Evolutionary conservation across 2,888 invertebrate genomes (phyloP), one percentile per base, ranked within the genome.

Genomic region (Euclidia mi): DNA sequence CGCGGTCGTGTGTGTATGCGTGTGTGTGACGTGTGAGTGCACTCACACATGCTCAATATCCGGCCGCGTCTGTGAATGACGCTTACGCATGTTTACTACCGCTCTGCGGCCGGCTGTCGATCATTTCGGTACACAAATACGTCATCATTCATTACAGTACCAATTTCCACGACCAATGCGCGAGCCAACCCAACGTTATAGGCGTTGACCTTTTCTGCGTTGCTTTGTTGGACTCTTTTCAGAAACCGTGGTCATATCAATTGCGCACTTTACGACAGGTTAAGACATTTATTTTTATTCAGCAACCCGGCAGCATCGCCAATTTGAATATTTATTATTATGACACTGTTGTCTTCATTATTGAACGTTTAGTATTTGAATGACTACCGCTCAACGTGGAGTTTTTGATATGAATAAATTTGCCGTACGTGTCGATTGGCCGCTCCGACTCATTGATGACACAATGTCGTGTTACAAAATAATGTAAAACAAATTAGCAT

Each of bases 71-170:
- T 82, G 85, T 89, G 91, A 91, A 90, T 90, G 92, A 90, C 90
- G 88, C 82, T 85, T 89, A 91, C 91, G 87, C 87, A 84, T 89
- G 90, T 91, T 91, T 92, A 91, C 92, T 92, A 91, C 87, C 78
- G 81, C 69, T 72, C 73, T 63, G 65, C 69, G 65, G 78, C 78
- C 64, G 78, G 71, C 84, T 88, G 91, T 90, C 91, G 88, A 90
- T 90, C 90, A 88, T 84, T 88, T 85, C 76, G 82, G 85, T 74
- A 66, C 79, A 71, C 65, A 69, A 76, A 90, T 85, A 88, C 91
- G 91, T 92, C 91, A 92, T 71, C 76, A 65, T 73, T 81, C 76
- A 76, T 77, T 80, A 83, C 78, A 73, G 74, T 72, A 71, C 71
- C 71, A 73, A 77, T 80, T 75, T 74, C 72, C 67, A 74, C 61